A percentile compares a stretch with the other conserved stretches of the same genome.
phyloP scores from a whole-genome alignment of 2,888 invertebrate species.

The Andrena praecox region DNA sequence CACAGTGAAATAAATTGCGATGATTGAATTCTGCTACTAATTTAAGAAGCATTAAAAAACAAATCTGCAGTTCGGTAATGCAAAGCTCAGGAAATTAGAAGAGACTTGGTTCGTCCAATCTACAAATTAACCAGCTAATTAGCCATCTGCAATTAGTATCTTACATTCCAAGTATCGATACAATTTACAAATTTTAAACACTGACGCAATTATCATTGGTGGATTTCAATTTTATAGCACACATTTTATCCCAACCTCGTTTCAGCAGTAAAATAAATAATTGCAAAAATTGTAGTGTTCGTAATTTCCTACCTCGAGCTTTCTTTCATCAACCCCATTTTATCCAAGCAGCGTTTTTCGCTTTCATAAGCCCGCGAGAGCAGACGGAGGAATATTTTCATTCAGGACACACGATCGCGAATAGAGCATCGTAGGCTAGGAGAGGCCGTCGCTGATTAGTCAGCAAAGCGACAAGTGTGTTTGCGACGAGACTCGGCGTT shows the following conservation, averaged over 20 bases:
- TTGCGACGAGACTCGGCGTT: conserved; percentile 35
- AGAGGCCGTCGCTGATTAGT: conserved; percentile 54
- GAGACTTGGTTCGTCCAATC: background rate
- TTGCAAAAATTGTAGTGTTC: too few relatives aligned
- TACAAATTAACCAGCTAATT: background rate
- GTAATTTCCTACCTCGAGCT: too few relatives aligned
- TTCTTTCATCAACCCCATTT: too few relatives aligned
- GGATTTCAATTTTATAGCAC: too few relatives aligned
- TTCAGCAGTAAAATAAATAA: too few relatives aligned
- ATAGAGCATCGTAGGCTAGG: conserved; percentile 27
- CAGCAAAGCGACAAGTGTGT: conserved; percentile 63
- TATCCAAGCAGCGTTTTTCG: background rate
- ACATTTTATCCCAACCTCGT: too few relatives aligned
- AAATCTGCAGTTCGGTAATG: too few relatives aligned
- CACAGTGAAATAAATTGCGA: background rate
- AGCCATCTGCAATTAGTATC: background rate
- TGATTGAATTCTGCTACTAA: too few relatives aligned
- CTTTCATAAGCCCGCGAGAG: conserved; percentile 39
- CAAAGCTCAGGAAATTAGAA: background rate
- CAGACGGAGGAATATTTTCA: conserved; percentile 8
- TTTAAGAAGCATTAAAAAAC: too few relatives aligned
- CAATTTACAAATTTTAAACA: too few relatives aligned
- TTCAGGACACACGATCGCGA: conserved; percentile 38
- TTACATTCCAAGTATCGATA: background rate
- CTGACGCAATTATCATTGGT: too few relatives aligned